Conservation (phyloP, 2,797 vertebrate species). For the Capromys pilorides region DNA sequence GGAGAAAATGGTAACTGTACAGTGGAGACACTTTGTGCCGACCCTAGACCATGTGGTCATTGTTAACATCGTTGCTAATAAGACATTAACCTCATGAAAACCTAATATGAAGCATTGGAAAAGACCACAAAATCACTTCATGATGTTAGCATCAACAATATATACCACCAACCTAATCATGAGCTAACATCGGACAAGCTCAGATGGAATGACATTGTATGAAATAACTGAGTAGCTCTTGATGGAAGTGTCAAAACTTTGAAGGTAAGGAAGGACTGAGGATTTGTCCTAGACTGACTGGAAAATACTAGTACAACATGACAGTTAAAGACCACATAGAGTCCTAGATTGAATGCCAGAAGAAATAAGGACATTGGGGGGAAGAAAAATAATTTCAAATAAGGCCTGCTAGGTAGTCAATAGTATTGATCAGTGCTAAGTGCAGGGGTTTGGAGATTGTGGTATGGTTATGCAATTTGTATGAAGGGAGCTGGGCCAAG, state of each 20-base stretch:
- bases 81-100: not conserved
- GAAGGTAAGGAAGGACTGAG: not conserved
- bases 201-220: not conserved
- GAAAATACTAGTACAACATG: not conserved
- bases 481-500: conserved; percentile 11
- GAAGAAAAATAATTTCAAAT: not conserved
- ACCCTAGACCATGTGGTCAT: not conserved
- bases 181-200: not conserved
- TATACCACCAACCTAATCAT: not conserved
- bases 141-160: not conserved
- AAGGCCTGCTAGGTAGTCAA: not conserved
- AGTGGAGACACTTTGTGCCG: not conserved
- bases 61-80: not conserved
- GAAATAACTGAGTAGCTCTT: not conserved
- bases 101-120: not conserved
- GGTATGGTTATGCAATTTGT: not conserved
- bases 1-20: not conserved
- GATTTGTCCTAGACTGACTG: too few relatives aligned
- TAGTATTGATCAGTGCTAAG: not conserved
- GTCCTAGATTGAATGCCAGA: not conserved
- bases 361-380: not conserved
- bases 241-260: not conserved
- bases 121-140: not conserved
- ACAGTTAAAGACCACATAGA: not conserved
- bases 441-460: not conserved